Base-by-base conservation (phyloP, 2,888 invertebrate genomes). In the Onchidella celtica region DNA sequence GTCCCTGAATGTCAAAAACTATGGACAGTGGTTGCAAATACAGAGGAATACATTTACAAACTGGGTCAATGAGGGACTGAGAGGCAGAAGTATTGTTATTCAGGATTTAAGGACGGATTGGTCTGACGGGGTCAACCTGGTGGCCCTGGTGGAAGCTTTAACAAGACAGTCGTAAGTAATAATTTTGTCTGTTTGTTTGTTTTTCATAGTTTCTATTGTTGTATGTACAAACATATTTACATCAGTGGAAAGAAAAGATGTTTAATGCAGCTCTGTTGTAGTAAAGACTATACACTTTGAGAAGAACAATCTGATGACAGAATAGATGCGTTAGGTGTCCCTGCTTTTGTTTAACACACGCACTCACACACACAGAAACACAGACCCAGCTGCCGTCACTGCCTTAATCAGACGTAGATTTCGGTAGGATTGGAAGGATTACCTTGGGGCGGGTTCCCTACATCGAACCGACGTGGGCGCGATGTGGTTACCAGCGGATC, bases 131-230 rank as follows among this genome's bases (percentile, higher is more conserved):
- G 97, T 98, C 6, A 95, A 96, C 77, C 94, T 99, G 4, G 97
- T 98, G 91, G 96, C 97, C 0, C 94, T 99, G 78, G 97, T 99
- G n/a, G 98, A 99, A 93, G 96, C 96, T 32, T 94, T 98, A 63
- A 97, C 97, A 78, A 94, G 95, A 40, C 74, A 75, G 4, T 68
- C 38, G 81, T 81, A 38, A 75, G 75, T 79, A 9, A 3, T 34
- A 85, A 86, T 47, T 47, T 47, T 47, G 47, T 47, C 17, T 47
- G 47, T 47, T 47, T 47, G 6, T 47, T 11, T 47, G 17, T 47
- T 17, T 47, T 47, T 17, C 47, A 11, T 6, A 47, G 17, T 47
- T 6, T 17, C 6, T 47, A 17, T 47, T 47, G 6, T 6, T 47
- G 47, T 6, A 6, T 47, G 17, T 6, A 17, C 47, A 11, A 11